Evolutionary conservation across 2,113 vertebrate genomes (phyloP), one percentile per base, ranked within the genome.

Genomic region (Acanthochromis polyacanthus): DNA sequence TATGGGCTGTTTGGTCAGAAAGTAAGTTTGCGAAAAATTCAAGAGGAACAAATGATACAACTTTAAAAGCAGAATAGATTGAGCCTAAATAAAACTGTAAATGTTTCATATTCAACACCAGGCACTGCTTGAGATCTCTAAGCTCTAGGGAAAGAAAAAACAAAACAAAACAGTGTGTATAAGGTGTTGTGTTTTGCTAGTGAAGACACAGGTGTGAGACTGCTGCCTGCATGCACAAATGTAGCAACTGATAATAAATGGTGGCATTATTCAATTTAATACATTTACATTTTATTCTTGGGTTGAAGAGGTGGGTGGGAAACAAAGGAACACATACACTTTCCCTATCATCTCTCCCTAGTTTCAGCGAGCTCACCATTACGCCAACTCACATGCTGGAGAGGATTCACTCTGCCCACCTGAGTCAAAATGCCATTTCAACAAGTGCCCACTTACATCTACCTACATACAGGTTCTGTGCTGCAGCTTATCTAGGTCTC

Each of bases 381-480:
- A 83, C 86, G 56, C 91, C 89, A 87, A 91, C 83, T 87, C 90
- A 87, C 75, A 79, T 46, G 43, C 85, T 90, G 81, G 76, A 83
- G 73, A 86, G 86, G 79, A 81, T 76, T 81, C 76, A 0, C 28
- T 36, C 86, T 71, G 28, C 91, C 92, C 85, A 93, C 91, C 72
- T 70, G 73, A 82, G 88, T 84, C 84, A 88, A 85, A 91, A 79
- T 53, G 89, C 55, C 84, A 81, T 70, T 90, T 86, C 75, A 75
- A 48, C 77, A 76, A 92, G 83, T 75, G 83, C 90, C 93, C 80
- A 92, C 90, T 90, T 85, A 25, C 62, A 85, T 82, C 89, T 83
- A 92, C 84, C 78, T 71, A 84, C 86, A 60, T 69, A 61, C 75
- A 75, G 80, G 63, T 80, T 84, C 66, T 74, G 75, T 59, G 61